Evolutionary conservation across 2,113 vertebrate genomes (phyloP), one percentile per base, ranked within the genome.

Genomic region (Salvator merianae): DNA sequence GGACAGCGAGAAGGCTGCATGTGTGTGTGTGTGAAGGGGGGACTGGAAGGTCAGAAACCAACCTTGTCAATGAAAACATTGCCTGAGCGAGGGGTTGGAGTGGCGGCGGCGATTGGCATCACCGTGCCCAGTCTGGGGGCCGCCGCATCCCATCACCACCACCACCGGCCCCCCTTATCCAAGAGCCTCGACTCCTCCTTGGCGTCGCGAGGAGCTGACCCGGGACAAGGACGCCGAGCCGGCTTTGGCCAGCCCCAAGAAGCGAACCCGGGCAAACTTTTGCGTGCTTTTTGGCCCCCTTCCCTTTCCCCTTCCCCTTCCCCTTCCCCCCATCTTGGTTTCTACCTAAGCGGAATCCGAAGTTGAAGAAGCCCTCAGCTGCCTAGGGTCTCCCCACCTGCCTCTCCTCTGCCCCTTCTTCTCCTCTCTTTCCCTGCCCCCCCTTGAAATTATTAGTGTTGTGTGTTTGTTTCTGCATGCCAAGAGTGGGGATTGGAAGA

Each of bases 391-490:
- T 5, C 59, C 79, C 86, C 85, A 74, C 73, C 83, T 65, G 77
- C 79, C 34, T 79, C 81, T 89, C 88, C 80, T 43, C 71, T 28
- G 72, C 38, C 59, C 16, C 16, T 72, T 32, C n/a, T 43, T 69
- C n/a, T 20, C 20, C 20, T 20, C 26, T 36, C 0, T 24, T 9
- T 5, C n/a, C 78, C 76, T 38, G 55, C 53, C 26, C n/a, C 65
- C 63, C 70, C 73, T 82, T 83, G 76, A 74, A 32, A 65, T 81
- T 78, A 34, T 89, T 75, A 78, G 79, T 90, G 77, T 84, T 50
- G 79, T 87, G 87, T 78, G 91, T 89, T 93, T 91, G 92, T 96
- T 95, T 95, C 97, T 97, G 97, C 95, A 98, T 97, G 97, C 97
- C 96, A 97, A 93, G 90, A 90, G 88, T 79, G 91, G 92, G 88